Percentiles rank a stretch among this genome's conserved stretches.
phyloP scores from a whole-genome alignment of 2,113 vertebrate species.

The Vulpes lagopus region DNA sequence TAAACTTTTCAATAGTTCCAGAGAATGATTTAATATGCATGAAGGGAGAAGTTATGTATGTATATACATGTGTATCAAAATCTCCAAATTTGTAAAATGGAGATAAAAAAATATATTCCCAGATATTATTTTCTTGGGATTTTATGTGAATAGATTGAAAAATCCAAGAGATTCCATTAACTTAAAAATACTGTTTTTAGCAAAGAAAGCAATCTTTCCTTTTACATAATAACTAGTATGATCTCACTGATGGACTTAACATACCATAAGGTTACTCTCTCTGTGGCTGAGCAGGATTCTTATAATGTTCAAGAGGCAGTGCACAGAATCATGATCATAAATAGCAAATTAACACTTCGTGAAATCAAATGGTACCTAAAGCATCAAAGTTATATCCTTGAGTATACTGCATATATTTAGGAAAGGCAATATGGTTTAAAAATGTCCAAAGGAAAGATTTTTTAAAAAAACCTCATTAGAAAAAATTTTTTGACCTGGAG shows the following conservation, averaged over 20 bases:
- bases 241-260: neutral
- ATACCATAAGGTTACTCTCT: neutral
- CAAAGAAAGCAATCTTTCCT: neutral
- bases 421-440: neutral
- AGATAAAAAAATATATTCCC: neutral
- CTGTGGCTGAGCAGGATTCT: neutral
- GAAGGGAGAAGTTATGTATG: neutral
- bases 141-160: constrained; percentile 32
- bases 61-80: neutral
- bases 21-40: neutral
- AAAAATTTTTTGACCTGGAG: neutral
- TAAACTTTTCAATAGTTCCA: neutral
- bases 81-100: neutral
- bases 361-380: neutral
- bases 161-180: neutral
- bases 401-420: neutral
- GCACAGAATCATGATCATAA: neutral
- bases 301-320: neutral
- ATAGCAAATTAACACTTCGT: neutral
- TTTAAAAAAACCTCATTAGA: neutral
- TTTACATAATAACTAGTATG: neutral
- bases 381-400: neutral
- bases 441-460: neutral
- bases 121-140: constrained; percentile 36
- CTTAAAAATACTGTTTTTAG: constrained; percentile 14